Base-by-base conservation (phyloP, 1,140 invertebrate genomes). In the Pararge aegeria region DNA sequence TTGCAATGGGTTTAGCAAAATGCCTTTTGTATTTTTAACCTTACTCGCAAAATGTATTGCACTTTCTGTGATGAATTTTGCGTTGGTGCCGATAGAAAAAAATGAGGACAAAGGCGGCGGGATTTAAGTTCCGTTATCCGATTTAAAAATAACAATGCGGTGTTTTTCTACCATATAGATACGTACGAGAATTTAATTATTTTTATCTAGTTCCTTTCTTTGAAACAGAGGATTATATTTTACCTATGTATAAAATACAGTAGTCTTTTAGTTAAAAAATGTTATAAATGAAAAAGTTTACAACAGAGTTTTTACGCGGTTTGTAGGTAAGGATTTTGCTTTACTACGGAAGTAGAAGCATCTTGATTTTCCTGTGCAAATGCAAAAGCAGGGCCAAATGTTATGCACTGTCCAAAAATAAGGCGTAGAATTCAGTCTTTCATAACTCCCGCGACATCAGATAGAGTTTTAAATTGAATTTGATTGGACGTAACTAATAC, bases 1-100 rank as follows among this genome's bases (percentile, higher is more conserved):
- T 61, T 30, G 53, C 49, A 52, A 57, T 27, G 42, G 49, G 42
- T 56, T 42, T 44, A 38, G 19, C 40, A 53, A 55, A 55, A 53
- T 53, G 29, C 54, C 21, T 59, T 55, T 65, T 54, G 24, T 27
- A 54, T 54, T 29, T 37, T 50, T 44, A 58, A 54, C 19, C 42
- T 52, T 29, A 20, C 30, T 37, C 19, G 19, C 44, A 40, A 50
- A 55, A 42, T 48, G 16, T 55, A 58, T 50, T 58, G 55, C 48
- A 51, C 29, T 58, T 34, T 50, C 30, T 49, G 20, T 50, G 42
- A 51, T 51, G 48, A 58, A 50, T 57, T 38, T 57, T 46, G 27
- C 24, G 21, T 30, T 49, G 55, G 19, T 38, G 34, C 46, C 55
- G 21, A 58, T 57, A 40, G 16, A 37, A 21, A 58, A 49, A 51